phyloP scores from a whole-genome alignment of 2,888 invertebrate species.

The Glyphotaelius pellucidus region DNA sequence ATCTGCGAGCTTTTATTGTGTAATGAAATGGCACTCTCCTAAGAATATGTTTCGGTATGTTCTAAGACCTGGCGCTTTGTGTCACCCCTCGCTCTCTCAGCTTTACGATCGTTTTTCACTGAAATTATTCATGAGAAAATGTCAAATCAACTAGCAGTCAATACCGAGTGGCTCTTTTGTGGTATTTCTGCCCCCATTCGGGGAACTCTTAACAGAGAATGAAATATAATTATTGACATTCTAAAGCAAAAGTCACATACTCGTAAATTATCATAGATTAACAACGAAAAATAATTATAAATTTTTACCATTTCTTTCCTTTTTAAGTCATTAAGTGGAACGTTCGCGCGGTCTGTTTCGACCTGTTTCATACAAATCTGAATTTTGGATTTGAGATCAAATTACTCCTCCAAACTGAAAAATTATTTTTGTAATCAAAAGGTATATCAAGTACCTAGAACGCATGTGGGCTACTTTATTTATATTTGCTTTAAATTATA shows the following conservation, averaged over 20 bases:
- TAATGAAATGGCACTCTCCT: constrained; percentile 65
- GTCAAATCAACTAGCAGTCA: constrained; percentile 64
- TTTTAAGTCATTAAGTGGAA: too few relatives aligned
- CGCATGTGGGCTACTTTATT: too few relatives aligned
- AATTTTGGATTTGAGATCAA: too few relatives aligned
- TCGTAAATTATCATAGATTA: too few relatives aligned
- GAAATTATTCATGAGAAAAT: constrained; percentile 65
- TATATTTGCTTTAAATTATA: too few relatives aligned
- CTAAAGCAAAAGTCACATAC: constrained; percentile 6
- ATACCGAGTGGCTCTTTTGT: constrained; percentile 56
- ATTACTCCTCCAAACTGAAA: too few relatives aligned
- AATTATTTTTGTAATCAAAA: too few relatives aligned
- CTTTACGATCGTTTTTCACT: constrained; percentile 64
- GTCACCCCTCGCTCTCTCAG: constrained; percentile 54
- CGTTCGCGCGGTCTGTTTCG: too few relatives aligned
- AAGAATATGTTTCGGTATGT: constrained; percentile 65
- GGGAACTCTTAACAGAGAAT: neutral
- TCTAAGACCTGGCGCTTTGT: constrained; percentile 54
- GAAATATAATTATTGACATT: constrained; percentile 52
- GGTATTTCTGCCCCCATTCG: constrained; percentile 39
- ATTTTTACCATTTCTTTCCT: neutral
- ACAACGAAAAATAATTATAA: neutral
- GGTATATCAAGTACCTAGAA: too few relatives aligned
- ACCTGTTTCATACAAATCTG: too few relatives aligned
- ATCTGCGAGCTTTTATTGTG: constrained; percentile 63